Percentiles rank a stretch among this genome's conserved stretches.
Evolutionary conservation across 1,140 invertebrate species (phyloP).

Genomic region (Drosophila nigrodunni): DNA sequence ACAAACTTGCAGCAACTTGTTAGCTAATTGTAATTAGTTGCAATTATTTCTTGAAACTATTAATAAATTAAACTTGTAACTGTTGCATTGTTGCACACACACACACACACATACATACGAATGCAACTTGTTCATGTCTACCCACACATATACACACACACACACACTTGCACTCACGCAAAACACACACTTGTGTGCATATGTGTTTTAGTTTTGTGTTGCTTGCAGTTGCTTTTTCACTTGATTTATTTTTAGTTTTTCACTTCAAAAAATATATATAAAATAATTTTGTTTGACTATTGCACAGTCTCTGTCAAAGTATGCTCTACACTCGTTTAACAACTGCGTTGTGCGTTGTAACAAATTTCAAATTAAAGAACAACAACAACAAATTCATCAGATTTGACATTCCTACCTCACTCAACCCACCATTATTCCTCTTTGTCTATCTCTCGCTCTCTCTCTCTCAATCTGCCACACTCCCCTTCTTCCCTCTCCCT

Average conservation of each 20-base stretch:
- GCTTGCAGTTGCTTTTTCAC: background rate
- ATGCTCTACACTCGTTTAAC: background rate
- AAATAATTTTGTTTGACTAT: background rate
- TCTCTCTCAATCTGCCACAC: background rate
- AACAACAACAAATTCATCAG: slow-evolving; percentile 25
- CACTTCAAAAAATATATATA: background rate
- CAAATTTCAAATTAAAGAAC: background rate
- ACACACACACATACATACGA: background rate
- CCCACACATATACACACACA: no score
- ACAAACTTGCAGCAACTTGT: background rate
- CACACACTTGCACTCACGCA: background rate
- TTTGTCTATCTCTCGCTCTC: background rate
- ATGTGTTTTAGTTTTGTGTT: background rate
- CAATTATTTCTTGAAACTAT: background rate
- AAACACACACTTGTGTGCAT: background rate
- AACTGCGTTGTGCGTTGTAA: background rate
- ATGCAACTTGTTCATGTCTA: no score
- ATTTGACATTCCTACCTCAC: slow-evolving; percentile 23
- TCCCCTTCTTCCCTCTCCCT: no score
- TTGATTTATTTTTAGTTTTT: background rate
- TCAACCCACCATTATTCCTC: background rate
- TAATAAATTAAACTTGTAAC: background rate
- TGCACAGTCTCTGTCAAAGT: background rate
- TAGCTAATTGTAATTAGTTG: background rate
- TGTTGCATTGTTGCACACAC: background rate